These are phyloP conservation scores for Zaprionus africanus DNA, from an alignment of 1,140 invertebrate species.

Conservation along the genomic window DNA sequence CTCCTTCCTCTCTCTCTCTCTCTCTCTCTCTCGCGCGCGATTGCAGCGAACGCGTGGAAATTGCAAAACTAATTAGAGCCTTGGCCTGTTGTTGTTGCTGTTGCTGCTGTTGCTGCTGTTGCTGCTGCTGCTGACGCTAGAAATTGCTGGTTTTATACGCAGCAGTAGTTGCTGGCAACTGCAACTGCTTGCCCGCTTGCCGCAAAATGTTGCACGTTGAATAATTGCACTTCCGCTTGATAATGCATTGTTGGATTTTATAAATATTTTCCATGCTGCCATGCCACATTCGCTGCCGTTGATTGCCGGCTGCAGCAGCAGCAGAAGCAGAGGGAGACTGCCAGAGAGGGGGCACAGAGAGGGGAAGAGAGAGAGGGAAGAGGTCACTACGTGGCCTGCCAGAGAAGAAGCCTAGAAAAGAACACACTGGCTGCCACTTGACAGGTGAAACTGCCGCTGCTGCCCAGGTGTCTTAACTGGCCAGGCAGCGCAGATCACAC, in stretches of 20 bases:
- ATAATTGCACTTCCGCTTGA: slow-evolving; percentile 83
- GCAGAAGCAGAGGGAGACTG: not conserved
- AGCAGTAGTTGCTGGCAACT: slow-evolving; percentile 33
- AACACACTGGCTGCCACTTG: slow-evolving; percentile 22
- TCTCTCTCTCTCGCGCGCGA: slow-evolving; percentile 18
- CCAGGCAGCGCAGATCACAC: not conserved
- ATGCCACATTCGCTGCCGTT: slow-evolving; percentile 31
- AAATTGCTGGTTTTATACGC: slow-evolving; percentile 79
- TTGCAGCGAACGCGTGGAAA: slow-evolving; percentile 72
- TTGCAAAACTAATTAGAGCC: slow-evolving; percentile 83
- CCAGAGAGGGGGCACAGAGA: not conserved
- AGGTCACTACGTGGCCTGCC: slow-evolving; percentile 16
- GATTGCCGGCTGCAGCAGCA: slow-evolving; percentile 18
- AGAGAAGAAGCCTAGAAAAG: not conserved
- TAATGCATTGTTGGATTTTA: slow-evolving; percentile 83
- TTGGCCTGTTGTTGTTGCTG: slow-evolving; percentile 60
- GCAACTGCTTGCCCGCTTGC: slow-evolving; percentile 54
- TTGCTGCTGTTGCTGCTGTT: slow-evolving; percentile 44
- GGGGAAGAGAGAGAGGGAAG: not conserved
- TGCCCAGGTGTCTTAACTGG: slow-evolving; percentile 19
- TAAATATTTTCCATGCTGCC: slow-evolving; percentile 76
- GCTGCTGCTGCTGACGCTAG: slow-evolving; percentile 56
- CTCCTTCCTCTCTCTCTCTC: no score
- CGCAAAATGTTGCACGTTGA: slow-evolving; percentile 82
- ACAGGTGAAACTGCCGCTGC: slow-evolving; percentile 34